A percentile compares a stretch with the other conserved stretches of the same genome.
Conservation (phyloP, 2,113 vertebrate species). For the Oncorhynchus gorbuscha region DNA sequence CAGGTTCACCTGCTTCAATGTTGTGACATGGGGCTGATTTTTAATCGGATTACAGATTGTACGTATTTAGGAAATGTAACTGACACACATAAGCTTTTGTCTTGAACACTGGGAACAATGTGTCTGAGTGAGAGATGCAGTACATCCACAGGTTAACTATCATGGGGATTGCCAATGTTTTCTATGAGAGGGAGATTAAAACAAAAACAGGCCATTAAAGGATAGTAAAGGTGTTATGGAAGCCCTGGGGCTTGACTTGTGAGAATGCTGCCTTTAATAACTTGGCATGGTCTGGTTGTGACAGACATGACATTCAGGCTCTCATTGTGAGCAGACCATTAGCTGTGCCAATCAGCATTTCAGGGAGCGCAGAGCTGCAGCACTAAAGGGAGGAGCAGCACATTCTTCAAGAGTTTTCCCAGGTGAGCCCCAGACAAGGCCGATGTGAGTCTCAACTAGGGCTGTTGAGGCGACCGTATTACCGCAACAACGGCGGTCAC, state of each 20-base stretch:
- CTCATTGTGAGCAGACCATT: constrained; percentile 77
- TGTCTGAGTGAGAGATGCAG: background rate
- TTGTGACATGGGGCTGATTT: background rate
- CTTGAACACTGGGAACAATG: background rate
- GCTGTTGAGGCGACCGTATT: no score
- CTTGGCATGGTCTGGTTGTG: constrained; percentile 76
- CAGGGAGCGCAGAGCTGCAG: constrained; percentile 20
- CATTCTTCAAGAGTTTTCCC: constrained; percentile 32
- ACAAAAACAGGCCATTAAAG: background rate
- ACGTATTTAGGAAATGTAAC: background rate
- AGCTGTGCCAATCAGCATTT: constrained; percentile 75
- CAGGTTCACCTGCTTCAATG: background rate
- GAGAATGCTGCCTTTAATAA: constrained; percentile 75
- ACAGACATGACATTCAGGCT: constrained; percentile 79
- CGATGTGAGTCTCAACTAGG: constrained; percentile 1
- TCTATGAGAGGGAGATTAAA: background rate
- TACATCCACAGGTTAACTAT: no score
- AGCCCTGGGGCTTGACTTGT: constrained; percentile 31
- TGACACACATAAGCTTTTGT: background rate
- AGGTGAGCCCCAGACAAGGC: constrained; percentile 22
- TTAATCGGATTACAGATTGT: background rate
- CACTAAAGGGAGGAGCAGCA: constrained; percentile 9
- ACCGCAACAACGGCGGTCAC: no score
- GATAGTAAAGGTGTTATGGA: background rate
- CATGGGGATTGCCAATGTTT: background rate